These are phyloP conservation scores for Andrena fulva DNA, from an alignment of 2,888 invertebrate genomes.

Conservation along the genomic window DNA sequence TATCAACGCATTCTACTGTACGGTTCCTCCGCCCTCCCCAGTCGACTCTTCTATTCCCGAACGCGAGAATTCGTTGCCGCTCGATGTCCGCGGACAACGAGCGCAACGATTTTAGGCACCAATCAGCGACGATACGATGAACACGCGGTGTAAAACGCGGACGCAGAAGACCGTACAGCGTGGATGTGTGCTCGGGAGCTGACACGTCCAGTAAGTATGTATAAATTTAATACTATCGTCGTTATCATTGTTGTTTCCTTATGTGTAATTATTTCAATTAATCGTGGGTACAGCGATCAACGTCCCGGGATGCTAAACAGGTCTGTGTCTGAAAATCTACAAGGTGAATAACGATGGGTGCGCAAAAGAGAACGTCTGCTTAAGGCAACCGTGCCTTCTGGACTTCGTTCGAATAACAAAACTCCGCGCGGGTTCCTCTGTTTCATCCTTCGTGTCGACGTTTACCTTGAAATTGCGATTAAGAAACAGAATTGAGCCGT, in stretches of 20 bases:
- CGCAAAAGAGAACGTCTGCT: constrained; percentile 63
- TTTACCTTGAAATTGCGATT: constrained; percentile 59
- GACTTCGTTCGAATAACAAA: constrained; percentile 39
- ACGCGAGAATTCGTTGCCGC: constrained; percentile 37
- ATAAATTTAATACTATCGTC: constrained; percentile 82
- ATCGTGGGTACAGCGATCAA: constrained; percentile 76
- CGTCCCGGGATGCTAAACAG: constrained; percentile 78
- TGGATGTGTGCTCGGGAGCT: constrained; percentile 75
- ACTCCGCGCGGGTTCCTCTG: constrained; percentile 35
- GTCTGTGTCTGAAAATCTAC: constrained; percentile 75
- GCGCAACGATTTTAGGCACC: constrained; percentile 69
- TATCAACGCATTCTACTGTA: constrained; percentile 56
- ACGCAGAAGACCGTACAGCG: constrained; percentile 45
- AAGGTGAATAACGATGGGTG: constrained; percentile 69
- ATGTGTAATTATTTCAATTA: constrained; percentile 74
- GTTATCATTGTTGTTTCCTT: constrained; percentile 78
- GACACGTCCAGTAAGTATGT: constrained; percentile 80
- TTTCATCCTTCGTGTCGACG: neutral
- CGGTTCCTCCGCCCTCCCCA: constrained; percentile 22
- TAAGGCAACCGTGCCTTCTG: constrained; percentile 60
- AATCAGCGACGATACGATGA: constrained; percentile 63
- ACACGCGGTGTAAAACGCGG: constrained; percentile 61
- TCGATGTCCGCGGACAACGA: constrained; percentile 54
- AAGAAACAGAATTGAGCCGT: constrained; percentile 30
- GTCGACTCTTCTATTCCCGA: constrained; percentile 47